Evolutionary conservation across 2,797 vertebrate genomes (phyloP).

Genomic region (Eidolon dupreanum): DNA sequence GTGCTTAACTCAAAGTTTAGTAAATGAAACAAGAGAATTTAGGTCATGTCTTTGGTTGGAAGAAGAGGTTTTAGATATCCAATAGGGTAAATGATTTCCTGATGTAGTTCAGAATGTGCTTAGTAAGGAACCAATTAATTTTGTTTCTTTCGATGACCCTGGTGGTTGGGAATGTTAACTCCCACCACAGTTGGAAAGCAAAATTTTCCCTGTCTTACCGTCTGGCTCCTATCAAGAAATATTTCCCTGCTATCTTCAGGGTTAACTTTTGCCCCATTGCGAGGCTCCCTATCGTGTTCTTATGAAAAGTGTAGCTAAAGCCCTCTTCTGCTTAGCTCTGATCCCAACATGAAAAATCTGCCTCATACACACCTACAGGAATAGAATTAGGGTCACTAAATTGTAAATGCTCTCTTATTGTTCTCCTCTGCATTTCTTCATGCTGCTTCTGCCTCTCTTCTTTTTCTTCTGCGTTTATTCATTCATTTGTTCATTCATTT

Average conservation of each 20-base stretch:
- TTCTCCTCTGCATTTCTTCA: background rate
- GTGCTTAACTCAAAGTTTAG: background rate
- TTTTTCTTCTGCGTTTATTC: background rate
- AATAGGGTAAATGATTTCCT: background rate
- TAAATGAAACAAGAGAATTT: background rate
- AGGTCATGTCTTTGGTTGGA: background rate
- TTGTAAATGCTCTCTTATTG: background rate
- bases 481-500: background rate
- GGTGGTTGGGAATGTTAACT: background rate
- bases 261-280: background rate
- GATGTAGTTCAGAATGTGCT: background rate
- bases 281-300: background rate
- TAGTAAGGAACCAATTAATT: background rate
- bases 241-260: background rate
- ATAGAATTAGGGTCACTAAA: background rate
- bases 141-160: background rate
- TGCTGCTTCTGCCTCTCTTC: background rate
- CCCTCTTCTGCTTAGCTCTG: background rate
- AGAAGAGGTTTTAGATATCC: background rate
- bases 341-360: background rate
- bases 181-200: background rate
- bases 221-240: background rate
- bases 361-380: background rate
- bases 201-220: background rate
- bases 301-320: background rate